Conservation (phyloP, 1,140 invertebrate genomes). For the Armadillidium nasatum region DNA sequence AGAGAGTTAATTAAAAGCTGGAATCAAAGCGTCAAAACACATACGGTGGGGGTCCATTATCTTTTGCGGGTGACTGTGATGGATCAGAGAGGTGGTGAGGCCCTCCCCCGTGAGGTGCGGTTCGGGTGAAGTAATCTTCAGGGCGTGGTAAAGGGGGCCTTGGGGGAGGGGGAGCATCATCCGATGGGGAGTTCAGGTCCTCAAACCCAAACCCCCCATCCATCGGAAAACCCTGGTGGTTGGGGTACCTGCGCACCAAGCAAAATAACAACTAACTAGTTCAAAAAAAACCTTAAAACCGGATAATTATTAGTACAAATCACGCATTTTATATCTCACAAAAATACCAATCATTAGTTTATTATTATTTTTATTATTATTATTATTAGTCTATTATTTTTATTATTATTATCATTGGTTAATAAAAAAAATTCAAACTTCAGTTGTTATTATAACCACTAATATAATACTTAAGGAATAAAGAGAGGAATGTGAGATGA, state of each 20-base stretch:
- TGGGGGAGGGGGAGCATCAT: constrained; percentile 63
- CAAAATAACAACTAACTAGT: background rate
- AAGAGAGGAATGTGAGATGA: too few species aligned
- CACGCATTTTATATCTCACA: too few species aligned
- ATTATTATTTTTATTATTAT: too few species aligned
- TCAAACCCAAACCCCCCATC: constrained; percentile 39
- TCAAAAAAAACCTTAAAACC: too few species aligned
- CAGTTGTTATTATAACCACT: too few species aligned
- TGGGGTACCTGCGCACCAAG: constrained; percentile 40
- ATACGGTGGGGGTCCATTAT: constrained; percentile 3
- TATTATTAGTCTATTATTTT: too few species aligned
- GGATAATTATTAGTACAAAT: too few species aligned
- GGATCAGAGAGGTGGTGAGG: constrained; percentile 23
- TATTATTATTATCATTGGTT: too few species aligned
- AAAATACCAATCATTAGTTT: too few species aligned
- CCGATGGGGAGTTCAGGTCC: constrained; percentile 47
- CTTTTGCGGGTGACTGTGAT: background rate
- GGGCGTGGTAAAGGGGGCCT: constrained; percentile 78
- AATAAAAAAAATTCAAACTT: too few species aligned
- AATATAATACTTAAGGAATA: too few species aligned
- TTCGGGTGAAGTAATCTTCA: constrained; percentile 58
- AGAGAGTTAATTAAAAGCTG: too few species aligned
- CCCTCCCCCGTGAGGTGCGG: constrained; percentile 36
- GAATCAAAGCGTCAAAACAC: background rate
- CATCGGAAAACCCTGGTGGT: constrained; percentile 32